Evolutionary conservation across 2,888 invertebrate genomes (phyloP).

Genomic region (Eilema griseolum): DNA sequence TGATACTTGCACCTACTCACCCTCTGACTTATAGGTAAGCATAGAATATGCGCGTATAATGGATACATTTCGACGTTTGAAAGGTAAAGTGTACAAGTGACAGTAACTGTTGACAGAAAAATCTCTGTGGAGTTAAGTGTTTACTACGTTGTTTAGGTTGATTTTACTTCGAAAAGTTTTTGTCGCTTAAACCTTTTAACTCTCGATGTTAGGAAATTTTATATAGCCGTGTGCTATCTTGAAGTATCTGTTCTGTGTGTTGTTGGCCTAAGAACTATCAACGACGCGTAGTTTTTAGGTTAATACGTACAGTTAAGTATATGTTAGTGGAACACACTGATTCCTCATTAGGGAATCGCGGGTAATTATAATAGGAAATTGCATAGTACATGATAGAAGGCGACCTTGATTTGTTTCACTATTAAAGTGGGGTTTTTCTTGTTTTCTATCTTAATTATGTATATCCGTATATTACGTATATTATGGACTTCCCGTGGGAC

Average conservation of each 20-base stretch:
- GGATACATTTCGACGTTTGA: too few relatives aligned
- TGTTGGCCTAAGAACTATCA: neutral
- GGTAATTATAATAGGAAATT: slow-evolving; percentile 19
- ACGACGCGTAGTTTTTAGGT: slow-evolving; percentile 4
- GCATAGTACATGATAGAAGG: neutral
- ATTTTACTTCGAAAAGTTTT: too few relatives aligned
- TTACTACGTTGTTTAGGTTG: too few relatives aligned
- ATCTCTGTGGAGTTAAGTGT: too few relatives aligned
- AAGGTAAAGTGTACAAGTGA: too few relatives aligned
- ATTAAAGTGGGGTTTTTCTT: neutral
- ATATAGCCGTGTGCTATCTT: neutral
- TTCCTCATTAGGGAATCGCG: slow-evolving; percentile 14
- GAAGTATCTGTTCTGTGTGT: neutral
- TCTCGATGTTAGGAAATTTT: neutral
- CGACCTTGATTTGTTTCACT: neutral
- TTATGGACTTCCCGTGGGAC: too few relatives aligned
- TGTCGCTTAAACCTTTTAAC: too few relatives aligned
- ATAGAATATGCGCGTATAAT: too few relatives aligned
- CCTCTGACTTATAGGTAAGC: too few relatives aligned
- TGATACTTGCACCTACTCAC: too few relatives aligned
- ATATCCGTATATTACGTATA: too few relatives aligned
- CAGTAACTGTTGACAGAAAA: too few relatives aligned
- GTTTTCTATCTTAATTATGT: neutral
- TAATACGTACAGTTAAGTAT: slow-evolving; percentile 14
- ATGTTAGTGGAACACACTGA: neutral